These are phyloP conservation scores for Heliocidaris erythrogramma DNA, from an alignment of 35 echinoderm and acorn worm genomes.

Conservation along the genomic window DNA sequence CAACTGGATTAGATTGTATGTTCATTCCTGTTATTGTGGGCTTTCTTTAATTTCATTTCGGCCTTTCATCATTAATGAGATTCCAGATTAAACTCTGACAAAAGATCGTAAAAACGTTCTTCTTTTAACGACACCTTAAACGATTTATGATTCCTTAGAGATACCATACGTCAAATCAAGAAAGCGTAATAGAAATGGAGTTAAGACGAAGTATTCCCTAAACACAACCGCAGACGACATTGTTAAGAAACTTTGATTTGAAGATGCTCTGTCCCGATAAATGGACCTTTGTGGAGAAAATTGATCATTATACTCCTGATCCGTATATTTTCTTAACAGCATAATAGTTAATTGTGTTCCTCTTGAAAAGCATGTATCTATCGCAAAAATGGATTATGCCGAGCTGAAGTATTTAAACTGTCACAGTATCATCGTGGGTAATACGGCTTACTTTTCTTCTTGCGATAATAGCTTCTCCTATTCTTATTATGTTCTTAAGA, in stretches of 20 bases:
- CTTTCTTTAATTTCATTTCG: not conserved
- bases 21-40: not conserved
- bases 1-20: too few species aligned
- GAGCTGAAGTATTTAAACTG: not conserved
- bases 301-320: not conserved
- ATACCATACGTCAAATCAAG: not conserved
- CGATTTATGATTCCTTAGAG: not conserved
- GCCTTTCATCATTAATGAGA: not conserved
- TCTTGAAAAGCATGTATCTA: not conserved
- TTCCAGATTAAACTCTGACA: not conserved
- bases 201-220: not conserved
- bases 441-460: not conserved
- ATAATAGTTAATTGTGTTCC: not conserved
- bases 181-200: not conserved
- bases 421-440: not conserved
- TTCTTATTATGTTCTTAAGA: not conserved
- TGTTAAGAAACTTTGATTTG: not conserved
- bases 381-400: not conserved
- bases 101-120: not conserved
- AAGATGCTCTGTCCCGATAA: not conserved
- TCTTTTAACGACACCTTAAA: not conserved
- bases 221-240: not conserved
- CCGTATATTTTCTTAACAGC: not conserved
- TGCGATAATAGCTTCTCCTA: not conserved
- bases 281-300: not conserved